Conservation (phyloP, 2,888 invertebrate species). For the Hemistola chrysoprasaria region DNA sequence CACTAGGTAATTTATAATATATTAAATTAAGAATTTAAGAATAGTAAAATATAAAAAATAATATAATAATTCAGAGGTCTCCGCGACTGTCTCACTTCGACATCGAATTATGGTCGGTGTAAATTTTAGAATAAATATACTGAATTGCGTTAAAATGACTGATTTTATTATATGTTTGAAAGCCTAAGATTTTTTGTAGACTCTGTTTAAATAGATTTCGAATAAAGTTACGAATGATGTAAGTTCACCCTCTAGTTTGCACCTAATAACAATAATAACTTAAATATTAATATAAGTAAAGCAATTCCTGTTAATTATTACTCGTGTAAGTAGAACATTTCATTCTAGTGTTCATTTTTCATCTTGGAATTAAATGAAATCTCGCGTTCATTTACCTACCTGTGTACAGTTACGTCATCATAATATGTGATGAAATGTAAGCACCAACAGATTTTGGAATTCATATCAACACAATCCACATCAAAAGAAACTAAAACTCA, state of each 20-base stretch:
- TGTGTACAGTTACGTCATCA: too few species aligned
- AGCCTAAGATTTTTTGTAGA: slow-evolving; percentile 80
- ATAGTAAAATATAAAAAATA: slow-evolving; percentile 54
- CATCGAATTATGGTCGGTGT: slow-evolving; percentile 77
- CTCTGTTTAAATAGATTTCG: slow-evolving; percentile 72
- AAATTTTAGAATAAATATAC: slow-evolving; percentile 78
- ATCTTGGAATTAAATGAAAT: slow-evolving; percentile 5
- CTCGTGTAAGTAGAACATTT: slow-evolving; percentile 69
- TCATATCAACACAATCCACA: too few species aligned
- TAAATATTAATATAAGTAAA: slow-evolving; percentile 54
- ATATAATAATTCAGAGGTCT: slow-evolving; percentile 63
- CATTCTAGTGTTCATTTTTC: slow-evolving; percentile 30
- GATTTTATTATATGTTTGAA: slow-evolving; percentile 81
- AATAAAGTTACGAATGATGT: slow-evolving; percentile 60
- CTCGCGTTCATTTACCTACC: slow-evolving; percentile 19
- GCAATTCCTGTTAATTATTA: slow-evolving; percentile 77
- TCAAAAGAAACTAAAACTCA: too few species aligned
- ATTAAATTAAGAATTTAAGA: slow-evolving; percentile 76
- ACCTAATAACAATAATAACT: slow-evolving; percentile 66
- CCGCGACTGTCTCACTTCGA: slow-evolving; percentile 72
- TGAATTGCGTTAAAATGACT: slow-evolving; percentile 81
- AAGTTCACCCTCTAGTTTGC: slow-evolving; percentile 79
- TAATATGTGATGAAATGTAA: too few species aligned
- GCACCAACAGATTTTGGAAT: too few species aligned
- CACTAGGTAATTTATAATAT: slow-evolving; percentile 74